These are phyloP conservation scores for Gobio gobio DNA, from an alignment of 2,113 vertebrate genomes.

Conservation along the genomic window DNA sequence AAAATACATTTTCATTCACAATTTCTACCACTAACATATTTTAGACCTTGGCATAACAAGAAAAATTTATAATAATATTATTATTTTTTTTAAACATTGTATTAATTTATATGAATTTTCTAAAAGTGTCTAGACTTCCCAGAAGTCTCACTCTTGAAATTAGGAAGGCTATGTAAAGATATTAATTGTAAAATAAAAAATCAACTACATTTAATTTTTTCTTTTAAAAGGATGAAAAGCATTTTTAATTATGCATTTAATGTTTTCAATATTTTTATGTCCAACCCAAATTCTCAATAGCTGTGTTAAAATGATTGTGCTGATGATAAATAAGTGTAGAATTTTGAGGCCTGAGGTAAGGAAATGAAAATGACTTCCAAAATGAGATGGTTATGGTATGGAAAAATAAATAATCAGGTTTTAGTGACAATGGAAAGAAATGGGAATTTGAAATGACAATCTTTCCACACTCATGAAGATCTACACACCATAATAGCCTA, in stretches of 20 bases:
- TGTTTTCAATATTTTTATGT: not conserved
- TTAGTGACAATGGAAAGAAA: conserved; percentile 66
- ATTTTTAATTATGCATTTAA: not conserved
- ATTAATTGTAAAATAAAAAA: not conserved
- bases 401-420: conserved; percentile 69
- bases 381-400: conserved; percentile 53
- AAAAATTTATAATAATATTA: not conserved
- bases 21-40: not conserved
- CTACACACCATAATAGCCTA: conserved; percentile 54
- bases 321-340: conserved; percentile 8
- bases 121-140: not conserved
- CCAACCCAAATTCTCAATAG: not conserved
- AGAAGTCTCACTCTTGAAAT: not conserved
- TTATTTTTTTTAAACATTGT: too few species aligned
- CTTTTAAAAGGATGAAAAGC: not conserved
- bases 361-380: conserved; percentile 61
- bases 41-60: not conserved
- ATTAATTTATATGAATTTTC: too few species aligned
- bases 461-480: conserved; percentile 61
- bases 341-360: conserved; percentile 31
- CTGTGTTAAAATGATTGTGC: not conserved
- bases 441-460: conserved; percentile 68
- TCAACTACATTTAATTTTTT: not conserved
- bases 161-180: not conserved
- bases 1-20: not conserved